phyloP scores from a whole-genome alignment of 2,113 vertebrate genomes.

The Phaetusa simplex region DNA sequence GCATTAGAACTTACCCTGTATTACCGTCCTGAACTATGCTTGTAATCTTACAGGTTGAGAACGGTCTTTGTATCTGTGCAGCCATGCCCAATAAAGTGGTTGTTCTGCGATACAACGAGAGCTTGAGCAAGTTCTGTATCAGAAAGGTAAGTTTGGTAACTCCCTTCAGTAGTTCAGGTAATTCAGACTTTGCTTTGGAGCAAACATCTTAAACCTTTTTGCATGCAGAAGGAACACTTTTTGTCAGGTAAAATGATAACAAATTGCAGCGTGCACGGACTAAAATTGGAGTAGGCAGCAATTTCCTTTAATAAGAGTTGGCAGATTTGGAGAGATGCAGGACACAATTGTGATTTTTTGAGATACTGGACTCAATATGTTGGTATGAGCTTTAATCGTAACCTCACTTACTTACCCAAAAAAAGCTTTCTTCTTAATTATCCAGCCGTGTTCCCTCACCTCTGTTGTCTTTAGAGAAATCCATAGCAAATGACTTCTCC shows the following conservation, averaged over 20 bases:
- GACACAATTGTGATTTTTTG: not conserved
- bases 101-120: constrained; percentile 93
- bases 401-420: not conserved
- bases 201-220: not conserved
- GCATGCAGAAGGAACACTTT: not conserved
- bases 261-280: not conserved
- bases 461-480: not conserved
- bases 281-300: constrained; percentile 22
- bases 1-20: not conserved
- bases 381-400: not conserved
- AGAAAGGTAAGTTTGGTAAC: constrained; percentile 82
- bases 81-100: constrained; percentile 96
- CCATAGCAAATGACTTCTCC: not conserved
- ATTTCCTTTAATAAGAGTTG: not conserved
- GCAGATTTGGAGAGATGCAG: not conserved
- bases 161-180: not conserved
- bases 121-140: constrained; percentile 96
- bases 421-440: not conserved
- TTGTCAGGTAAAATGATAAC: constrained; percentile 4
- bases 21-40: not conserved
- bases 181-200: not conserved
- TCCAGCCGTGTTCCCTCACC: not conserved
- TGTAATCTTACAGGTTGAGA: constrained; percentile 85
- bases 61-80: constrained; percentile 92
- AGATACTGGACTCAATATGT: not conserved